A percentile compares a stretch with the other conserved stretches of the same genome.
phyloP scores from a whole-genome alignment of 2,888 invertebrate genomes.

The Dilophus febrilis region DNA sequence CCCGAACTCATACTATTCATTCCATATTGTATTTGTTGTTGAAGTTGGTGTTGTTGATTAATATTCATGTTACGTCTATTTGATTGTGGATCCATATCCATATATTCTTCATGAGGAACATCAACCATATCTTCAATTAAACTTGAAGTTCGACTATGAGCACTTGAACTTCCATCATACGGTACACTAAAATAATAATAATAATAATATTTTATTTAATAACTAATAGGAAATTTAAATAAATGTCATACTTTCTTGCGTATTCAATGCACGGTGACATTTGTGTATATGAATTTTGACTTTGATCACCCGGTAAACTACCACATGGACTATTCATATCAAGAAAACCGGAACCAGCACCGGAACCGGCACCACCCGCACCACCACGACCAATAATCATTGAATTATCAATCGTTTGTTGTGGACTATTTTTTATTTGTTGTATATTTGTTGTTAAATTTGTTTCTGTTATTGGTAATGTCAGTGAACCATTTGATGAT shows the following conservation, averaged over 20 bases:
- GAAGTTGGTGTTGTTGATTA: constrained; percentile 6
- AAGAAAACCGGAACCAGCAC: constrained; percentile 22
- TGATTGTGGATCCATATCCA: constrained; percentile 4
- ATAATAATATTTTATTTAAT: too few species aligned
- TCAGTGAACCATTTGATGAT: background rate
- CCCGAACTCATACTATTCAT: constrained; percentile 36
- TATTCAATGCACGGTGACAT: constrained; percentile 32
- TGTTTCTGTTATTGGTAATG: constrained; percentile 9
- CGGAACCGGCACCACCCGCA: too few species aligned
- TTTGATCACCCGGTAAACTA: constrained; percentile 31
- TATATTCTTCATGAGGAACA: constrained; percentile 28
- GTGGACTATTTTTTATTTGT: too few species aligned
- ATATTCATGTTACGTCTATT: constrained; percentile 1
- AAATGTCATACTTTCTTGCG: constrained; percentile 11
- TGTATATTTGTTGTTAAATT: too few species aligned
- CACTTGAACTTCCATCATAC: constrained; percentile 29
- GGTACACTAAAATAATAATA: constrained; percentile 9
- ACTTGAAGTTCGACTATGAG: constrained; percentile 46
- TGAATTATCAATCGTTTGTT: too few species aligned
- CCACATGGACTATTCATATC: constrained; percentile 36
- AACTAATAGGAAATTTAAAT: too few species aligned
- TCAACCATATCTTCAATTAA: constrained; percentile 39
- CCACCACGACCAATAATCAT: too few species aligned
- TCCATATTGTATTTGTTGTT: constrained; percentile 13
- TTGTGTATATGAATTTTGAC: constrained; percentile 33